These are phyloP conservation scores for Rhorus exstirpatorius DNA, from an alignment of 2,888 invertebrate species.

Conservation along the genomic window DNA sequence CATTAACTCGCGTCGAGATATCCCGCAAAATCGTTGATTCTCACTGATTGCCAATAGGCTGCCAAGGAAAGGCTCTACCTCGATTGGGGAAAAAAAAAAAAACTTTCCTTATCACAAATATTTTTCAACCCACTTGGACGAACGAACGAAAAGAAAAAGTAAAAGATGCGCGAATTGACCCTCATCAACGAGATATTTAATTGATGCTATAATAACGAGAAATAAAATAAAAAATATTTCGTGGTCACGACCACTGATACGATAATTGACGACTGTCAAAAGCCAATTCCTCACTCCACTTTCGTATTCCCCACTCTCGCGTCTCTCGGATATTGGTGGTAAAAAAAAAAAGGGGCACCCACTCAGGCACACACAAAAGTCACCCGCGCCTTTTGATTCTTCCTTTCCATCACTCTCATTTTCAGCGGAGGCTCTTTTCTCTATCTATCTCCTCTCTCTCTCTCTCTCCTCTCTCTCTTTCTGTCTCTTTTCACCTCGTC, in stretches of 20 bases:
- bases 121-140: too few species aligned
- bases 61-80: conserved; percentile 6
- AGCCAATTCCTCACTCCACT: conserved; percentile 67
- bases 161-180: background rate
- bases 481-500: conserved; percentile 10
- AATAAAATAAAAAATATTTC: conserved; percentile 9
- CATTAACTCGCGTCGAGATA: conserved; percentile 10
- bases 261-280: conserved; percentile 68
- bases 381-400: conserved; percentile 43
- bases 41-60: conserved; percentile 24
- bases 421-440: conserved; percentile 45
- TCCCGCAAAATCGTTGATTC: conserved; percentile 10
- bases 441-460: too few species aligned
- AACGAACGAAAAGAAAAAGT: background rate
- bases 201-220: background rate
- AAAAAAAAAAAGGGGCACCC: conserved; percentile 48
- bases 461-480: conserved; percentile 11
- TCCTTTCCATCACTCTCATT: conserved; percentile 58
- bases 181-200: conserved; percentile 2
- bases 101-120: background rate
- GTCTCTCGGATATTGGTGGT: conserved; percentile 47
- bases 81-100: background rate
- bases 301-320: conserved; percentile 55
- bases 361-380: conserved; percentile 27
- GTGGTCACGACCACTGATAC: conserved; percentile 56